Evolutionary conservation across 2,113 vertebrate genomes (phyloP), one percentile per base, ranked within the genome.

Genomic region (Ancistrus triradiatus): DNA sequence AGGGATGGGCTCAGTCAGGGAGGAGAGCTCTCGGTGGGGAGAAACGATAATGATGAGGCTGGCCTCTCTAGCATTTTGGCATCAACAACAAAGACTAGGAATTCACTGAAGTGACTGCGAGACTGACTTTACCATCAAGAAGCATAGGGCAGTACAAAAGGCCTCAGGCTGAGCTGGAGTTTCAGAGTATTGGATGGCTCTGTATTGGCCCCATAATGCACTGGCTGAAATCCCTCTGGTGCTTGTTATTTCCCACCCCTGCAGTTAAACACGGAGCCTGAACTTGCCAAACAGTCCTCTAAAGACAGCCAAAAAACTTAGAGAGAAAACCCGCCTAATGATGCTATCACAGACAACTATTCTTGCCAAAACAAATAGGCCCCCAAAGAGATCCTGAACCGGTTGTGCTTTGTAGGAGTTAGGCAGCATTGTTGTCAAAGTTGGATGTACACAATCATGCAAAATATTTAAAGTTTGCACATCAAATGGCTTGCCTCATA

Each of bases 201-300:
- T 74, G 63, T 62, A 66, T 59, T 58, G 17, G 49, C 55, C 44
- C 47, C 72, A 66, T 61, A 65, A 53, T 42, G 67, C 68, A 73
- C 74, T 31, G 31, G 49, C 47, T 71, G 78, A 84, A 87, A 84
- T 87, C 86, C 86, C 85, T 76, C 83, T 80, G 82, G 85, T 84
- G 86, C 86, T 88, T 88, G 83, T 89, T 90, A 90, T 88, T 86
- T 87, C 84, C 83, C 84, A 86, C 83, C 86, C 87, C 84, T 73
- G 84, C 77, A 81, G 88, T 74, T 87, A 70, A 64, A 55, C 47
- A 76, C 73, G 74, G 71, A 78, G 73, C 70, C 55, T 68, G 74
- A 57, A 61, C 77, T 81, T 70, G 69, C 69, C 74, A 74, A 70
- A 73, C 74, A 65, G 61, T 71, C 60, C 55, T 38, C 60, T 63